Base-by-base conservation (phyloP, 2,888 invertebrate species). In the Sphinx pinastri region DNA sequence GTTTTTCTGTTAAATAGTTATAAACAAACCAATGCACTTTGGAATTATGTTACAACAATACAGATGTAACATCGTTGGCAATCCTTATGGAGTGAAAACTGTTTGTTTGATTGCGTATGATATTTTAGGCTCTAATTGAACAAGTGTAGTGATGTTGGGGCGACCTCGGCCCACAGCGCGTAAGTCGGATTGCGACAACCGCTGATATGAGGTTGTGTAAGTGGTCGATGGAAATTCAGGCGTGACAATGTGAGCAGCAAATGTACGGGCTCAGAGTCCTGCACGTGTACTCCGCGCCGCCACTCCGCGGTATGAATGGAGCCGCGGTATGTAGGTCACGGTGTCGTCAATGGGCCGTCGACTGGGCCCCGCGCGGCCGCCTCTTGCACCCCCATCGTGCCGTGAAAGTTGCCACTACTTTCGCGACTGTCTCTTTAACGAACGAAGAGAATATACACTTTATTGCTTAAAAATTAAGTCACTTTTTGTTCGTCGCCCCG, bases 381-480 rank as follows among this genome's bases (percentile, higher is more conserved):
- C 85, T 86, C 88, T 86, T 84, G 90, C 89, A 90, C 90, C 92
- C 90, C 88, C 91, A 89, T 89, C 90, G 87, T 84, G 84, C 87
- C 84, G 94, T 92, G 94, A 94, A 94, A 94, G 94, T 94, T 92
- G 88, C 92, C 88, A 87, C 91, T 92, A 92, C 94, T 94, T 94
- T 94, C 93, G 93, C 92, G 93, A 90, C 88, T 84, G 85, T 88
- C 88, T 84, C 82, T 81, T 73, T 75, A 76, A 73, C 79, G 76
- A 78, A 79, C 72, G 84, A 85, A 75, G 75, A 87, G 83, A 90
- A 88, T 88, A 83, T 92, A 87, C 84, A 91, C 93, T 89, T 86
- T 93, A 91, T 80, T 79, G 74, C 89, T 81, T 84, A 75, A 87
- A 86, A 84, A 88, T 84, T 90, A 85, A 93, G 93, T 89, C 81